phyloP scores from a whole-genome alignment of 2,797 vertebrate species.

The Picus viridis region DNA sequence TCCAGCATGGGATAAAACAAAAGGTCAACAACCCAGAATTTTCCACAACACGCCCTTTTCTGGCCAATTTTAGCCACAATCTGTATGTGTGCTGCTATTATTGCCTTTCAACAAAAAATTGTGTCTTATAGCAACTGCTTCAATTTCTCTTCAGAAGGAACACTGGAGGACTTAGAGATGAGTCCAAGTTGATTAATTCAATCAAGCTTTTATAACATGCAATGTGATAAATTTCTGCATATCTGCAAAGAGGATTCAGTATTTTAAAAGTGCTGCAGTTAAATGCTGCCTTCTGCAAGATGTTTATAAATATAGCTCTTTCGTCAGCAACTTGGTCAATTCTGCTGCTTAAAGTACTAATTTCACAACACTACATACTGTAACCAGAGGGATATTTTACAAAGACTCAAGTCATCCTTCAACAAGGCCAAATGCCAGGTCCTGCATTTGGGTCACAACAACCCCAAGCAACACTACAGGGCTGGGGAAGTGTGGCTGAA shows the following conservation, averaged over 20 bases:
- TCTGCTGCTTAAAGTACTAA: not conserved
- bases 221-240: not conserved
- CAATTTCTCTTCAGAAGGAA: not conserved
- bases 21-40: not conserved
- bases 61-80: not conserved
- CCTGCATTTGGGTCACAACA: too few species aligned
- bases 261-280: not conserved
- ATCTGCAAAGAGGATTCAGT: not conserved
- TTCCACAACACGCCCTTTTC: not conserved
- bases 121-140: not conserved
- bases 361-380: not conserved
- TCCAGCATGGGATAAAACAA: not conserved
- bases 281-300: not conserved
- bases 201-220: not conserved
- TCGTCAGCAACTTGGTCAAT: not conserved
- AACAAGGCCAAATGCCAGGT: too few species aligned
- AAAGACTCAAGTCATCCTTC: not conserved
- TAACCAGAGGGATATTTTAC: slow-evolving; percentile 25
- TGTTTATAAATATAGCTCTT: not conserved
- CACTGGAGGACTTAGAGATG: not conserved
- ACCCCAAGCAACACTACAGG: too few species aligned
- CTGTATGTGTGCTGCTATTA: not conserved
- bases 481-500: too few species aligned
- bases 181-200: not conserved
- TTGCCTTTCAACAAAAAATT: not conserved